A percentile compares a stretch with the other conserved stretches of the same genome.
These are phyloP conservation scores for Mola mola DNA, from an alignment of 2,113 vertebrate species.

Conservation along the genomic window DNA sequence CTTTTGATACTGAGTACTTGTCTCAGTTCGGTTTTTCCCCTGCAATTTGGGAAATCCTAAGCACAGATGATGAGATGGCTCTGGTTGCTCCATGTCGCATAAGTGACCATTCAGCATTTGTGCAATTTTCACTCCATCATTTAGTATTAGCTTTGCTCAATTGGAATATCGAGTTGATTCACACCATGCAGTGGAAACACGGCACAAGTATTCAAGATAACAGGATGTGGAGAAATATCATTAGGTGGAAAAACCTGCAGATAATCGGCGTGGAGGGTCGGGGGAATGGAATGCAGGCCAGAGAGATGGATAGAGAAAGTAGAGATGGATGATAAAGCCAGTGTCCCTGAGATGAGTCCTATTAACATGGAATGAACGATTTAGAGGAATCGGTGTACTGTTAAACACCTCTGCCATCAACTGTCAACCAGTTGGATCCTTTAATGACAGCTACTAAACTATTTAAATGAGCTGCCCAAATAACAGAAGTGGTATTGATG, in stretches of 20 bases:
- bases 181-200: too few species aligned
- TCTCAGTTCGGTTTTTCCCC: too few species aligned
- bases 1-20: background rate
- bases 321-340: constrained; percentile 46
- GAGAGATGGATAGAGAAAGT: constrained; percentile 35
- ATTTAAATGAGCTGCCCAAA: constrained; percentile 19
- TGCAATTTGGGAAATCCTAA: too few species aligned
- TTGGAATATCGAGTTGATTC: too few species aligned
- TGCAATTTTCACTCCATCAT: too few species aligned
- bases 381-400: constrained; percentile 53
- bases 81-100: too few species aligned
- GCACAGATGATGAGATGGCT: too few species aligned
- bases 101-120: too few species aligned
- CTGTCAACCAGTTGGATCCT: constrained; percentile 34
- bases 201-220: background rate
- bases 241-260: constrained; percentile 17
- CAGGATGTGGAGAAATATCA: constrained; percentile 4
- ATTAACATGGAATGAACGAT: constrained; percentile 64
- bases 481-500: background rate
- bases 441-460: constrained; percentile 40
- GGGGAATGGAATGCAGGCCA: background rate
- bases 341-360: constrained; percentile 43
- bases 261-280: background rate
- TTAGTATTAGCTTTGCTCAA: too few species aligned
- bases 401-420: constrained; percentile 42